Conservation (phyloP, 2,113 vertebrate species). For the Cettia cetti region DNA sequence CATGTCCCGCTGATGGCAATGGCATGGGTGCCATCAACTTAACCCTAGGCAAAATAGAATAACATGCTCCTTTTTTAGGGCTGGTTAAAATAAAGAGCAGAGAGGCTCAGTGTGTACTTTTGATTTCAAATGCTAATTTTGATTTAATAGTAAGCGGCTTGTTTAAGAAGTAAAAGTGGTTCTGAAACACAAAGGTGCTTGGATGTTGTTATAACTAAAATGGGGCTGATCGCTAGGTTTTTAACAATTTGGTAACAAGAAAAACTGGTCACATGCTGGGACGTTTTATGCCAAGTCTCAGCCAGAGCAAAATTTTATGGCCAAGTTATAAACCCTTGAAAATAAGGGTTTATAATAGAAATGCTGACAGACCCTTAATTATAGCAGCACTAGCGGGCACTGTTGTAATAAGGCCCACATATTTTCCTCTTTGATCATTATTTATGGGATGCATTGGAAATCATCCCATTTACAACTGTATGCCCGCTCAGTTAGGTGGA, state of each 20-base stretch:
- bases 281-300: conserved; percentile 58
- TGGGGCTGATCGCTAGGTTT: conserved; percentile 1
- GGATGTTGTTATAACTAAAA: conserved; percentile 7
- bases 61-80: not conserved
- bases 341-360: conserved; percentile 73
- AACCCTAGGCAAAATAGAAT: not conserved
- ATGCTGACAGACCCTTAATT: conserved; percentile 73
- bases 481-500: conserved; percentile 56
- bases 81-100: not conserved
- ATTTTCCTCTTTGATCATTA: conserved; percentile 72
- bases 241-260: conserved; percentile 39
- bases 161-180: conserved; percentile 36
- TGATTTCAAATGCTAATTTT: conserved; percentile 30
- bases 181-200: conserved; percentile 40
- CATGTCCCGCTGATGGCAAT: fast-evolving
- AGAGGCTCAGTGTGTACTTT: not conserved
- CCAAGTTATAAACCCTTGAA: conserved; percentile 69
- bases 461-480: conserved; percentile 65
- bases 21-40: not conserved
- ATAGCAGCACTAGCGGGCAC: conserved; percentile 65
- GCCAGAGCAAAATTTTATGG: conserved; percentile 65
- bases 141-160: conserved; percentile 50
- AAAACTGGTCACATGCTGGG: conserved; percentile 36
- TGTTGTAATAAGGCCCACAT: conserved; percentile 66
- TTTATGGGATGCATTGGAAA: conserved; percentile 67